These are phyloP conservation scores for Acanthosepion esculentum DNA, from an alignment of 2,888 invertebrate species.

Conservation along the genomic window DNA sequence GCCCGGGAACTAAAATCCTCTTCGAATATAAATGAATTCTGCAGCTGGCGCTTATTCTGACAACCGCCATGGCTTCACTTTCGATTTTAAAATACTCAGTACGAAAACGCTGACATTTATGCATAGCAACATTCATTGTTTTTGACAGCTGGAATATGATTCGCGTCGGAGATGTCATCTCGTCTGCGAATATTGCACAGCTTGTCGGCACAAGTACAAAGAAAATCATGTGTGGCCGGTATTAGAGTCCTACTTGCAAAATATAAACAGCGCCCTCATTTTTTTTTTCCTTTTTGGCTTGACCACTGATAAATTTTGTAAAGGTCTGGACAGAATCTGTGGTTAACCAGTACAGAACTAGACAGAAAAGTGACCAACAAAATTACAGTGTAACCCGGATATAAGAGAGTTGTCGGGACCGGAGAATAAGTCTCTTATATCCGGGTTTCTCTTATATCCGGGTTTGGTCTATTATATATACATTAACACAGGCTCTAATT, in stretches of 20 bases:
- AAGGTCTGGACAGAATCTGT: too few species aligned
- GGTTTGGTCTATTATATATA: too few species aligned
- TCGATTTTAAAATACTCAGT: neutral
- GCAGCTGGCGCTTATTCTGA: neutral
- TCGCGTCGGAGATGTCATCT: constrained; percentile 4
- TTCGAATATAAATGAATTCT: neutral
- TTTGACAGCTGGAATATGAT: neutral
- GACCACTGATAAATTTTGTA: too few species aligned
- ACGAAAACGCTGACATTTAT: neutral
- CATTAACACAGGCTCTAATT: too few species aligned
- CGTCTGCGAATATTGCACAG: neutral
- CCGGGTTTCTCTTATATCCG: too few species aligned
- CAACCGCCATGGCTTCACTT: neutral
- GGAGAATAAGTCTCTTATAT: too few species aligned
- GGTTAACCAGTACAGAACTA: neutral
- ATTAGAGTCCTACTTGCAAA: neutral
- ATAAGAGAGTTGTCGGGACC: too few species aligned
- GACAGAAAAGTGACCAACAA: neutral
- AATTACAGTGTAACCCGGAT: too few species aligned
- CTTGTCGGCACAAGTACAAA: neutral
- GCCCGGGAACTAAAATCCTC: neutral
- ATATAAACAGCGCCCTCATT: neutral
- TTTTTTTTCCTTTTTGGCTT: neutral
- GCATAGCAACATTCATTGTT: neutral
- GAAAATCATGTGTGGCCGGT: neutral